Conservation (phyloP, 2,888 invertebrate genomes). For the Amiota communis region DNA sequence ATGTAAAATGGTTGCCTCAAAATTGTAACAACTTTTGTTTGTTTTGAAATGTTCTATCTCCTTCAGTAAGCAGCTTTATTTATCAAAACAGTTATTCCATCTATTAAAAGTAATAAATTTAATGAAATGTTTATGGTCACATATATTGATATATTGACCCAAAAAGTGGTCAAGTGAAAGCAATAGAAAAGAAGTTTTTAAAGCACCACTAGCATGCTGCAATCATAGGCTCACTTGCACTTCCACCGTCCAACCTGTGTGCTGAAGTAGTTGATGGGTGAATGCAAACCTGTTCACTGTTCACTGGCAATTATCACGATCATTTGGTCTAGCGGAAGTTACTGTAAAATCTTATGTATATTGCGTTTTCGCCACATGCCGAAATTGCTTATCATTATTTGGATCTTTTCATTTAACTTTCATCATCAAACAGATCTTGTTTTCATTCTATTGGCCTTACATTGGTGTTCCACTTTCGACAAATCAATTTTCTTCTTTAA, state of each 20-base stretch:
- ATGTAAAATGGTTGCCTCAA: not conserved
- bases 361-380: not conserved
- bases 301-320: not conserved
- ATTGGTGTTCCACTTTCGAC: too few relatives aligned
- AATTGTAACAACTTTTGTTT: not conserved
- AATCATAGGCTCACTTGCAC: not conserved
- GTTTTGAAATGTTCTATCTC: not conserved
- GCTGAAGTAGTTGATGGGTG: not conserved
- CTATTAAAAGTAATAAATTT: not conserved
- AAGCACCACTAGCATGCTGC: not conserved
- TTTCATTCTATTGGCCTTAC: too few relatives aligned
- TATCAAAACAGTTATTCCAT: not conserved
- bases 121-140: not conserved
- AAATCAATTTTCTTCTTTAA: too few relatives aligned
- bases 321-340: not conserved
- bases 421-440: too few relatives aligned
- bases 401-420: too few relatives aligned
- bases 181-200: slow-evolving; percentile 1
- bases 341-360: not conserved
- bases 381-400: too few relatives aligned
- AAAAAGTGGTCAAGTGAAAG: slow-evolving; percentile 11
- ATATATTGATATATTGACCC: not conserved
- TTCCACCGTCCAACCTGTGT: not conserved
- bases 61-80: too few relatives aligned
- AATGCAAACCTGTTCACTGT: slow-evolving; percentile 3